These are phyloP conservation scores for Pararge aegeria DNA, from an alignment of 1,140 invertebrate species.

Conservation along the genomic window DNA sequence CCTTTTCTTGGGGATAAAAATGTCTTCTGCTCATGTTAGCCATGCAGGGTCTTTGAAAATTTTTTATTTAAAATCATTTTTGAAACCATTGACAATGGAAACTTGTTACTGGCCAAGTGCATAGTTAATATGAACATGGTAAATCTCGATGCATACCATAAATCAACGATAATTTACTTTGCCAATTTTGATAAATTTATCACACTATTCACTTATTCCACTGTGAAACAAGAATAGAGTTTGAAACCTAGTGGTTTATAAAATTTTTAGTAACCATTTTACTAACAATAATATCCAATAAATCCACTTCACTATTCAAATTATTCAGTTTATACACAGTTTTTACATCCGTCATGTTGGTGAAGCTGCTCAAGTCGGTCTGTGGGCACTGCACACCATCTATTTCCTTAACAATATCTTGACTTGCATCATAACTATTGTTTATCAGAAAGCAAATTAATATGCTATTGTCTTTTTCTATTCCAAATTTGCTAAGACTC, in stretches of 20 bases:
- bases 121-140: too few species aligned
- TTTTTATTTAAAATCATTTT: too few species aligned
- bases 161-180: too few species aligned
- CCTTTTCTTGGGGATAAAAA: too few species aligned
- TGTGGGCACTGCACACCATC: slow-evolving; percentile 76
- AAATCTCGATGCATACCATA: too few species aligned
- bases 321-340: slow-evolving; percentile 81
- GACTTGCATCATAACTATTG: slow-evolving; percentile 50
- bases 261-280: slow-evolving; percentile 81
- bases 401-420: slow-evolving; percentile 65
- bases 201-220: too few species aligned
- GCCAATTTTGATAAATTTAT: too few species aligned
- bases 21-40: too few species aligned
- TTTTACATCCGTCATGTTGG: slow-evolving; percentile 75
- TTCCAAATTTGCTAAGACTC: slow-evolving; percentile 84
- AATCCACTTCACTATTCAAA: slow-evolving; percentile 66
- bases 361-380: slow-evolving; percentile 64
- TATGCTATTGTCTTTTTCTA: slow-evolving; percentile 80
- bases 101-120: too few species aligned
- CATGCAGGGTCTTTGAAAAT: too few species aligned
- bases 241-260: slow-evolving; percentile 40
- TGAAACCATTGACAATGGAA: too few species aligned
- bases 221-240: too few species aligned
- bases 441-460: slow-evolving; percentile 80
- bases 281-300: slow-evolving; percentile 81